phyloP scores from a whole-genome alignment of 2,888 invertebrate species.

The Myopa testacea region DNA sequence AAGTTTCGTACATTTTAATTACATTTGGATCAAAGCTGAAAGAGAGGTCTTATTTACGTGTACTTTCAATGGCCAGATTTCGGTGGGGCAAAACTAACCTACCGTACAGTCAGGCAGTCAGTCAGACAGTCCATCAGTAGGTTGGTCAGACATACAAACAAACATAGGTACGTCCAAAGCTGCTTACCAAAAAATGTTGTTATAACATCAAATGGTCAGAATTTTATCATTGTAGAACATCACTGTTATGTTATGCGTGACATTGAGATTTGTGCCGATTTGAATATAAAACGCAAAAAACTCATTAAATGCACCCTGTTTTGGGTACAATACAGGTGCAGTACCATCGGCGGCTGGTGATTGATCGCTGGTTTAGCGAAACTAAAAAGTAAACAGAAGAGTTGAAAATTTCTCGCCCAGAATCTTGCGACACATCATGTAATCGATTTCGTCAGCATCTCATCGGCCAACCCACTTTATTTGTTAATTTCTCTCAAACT shows the following conservation, averaged over 20 bases:
- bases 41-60: not conserved
- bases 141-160: not conserved
- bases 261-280: slow-evolving; percentile 31
- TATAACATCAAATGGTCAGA: not conserved
- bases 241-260: slow-evolving; percentile 29
- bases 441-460: no score
- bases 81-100: slow-evolving; percentile 55
- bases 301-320: no score
- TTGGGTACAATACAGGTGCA: no score
- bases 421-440: no score
- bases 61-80: no score
- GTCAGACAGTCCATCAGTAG: no score
- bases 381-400: no score
- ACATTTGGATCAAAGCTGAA: not conserved
- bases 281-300: not conserved
- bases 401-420: no score
- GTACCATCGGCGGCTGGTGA: no score
- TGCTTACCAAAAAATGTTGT: not conserved
- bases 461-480: no score
- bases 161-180: not conserved
- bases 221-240: slow-evolving; percentile 35
- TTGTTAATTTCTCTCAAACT: no score
- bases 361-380: no score
- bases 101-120: slow-evolving; percentile 49
- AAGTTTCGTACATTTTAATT: slow-evolving; percentile 5